Base-by-base conservation (phyloP, 2,888 invertebrate genomes). In the Temnothorax rugatulus region DNA sequence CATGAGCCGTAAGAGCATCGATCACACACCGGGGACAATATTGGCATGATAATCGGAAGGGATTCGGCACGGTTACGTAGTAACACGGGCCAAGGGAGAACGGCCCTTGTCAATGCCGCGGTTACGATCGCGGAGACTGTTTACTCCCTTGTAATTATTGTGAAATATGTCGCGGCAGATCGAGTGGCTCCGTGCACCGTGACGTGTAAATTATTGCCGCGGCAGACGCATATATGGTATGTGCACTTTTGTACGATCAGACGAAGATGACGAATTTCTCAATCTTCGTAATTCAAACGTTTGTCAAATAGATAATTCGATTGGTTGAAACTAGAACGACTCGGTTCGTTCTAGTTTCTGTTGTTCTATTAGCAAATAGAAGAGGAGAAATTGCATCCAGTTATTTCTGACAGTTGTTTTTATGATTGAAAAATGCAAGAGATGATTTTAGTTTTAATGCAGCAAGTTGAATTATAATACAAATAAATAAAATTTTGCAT, bases 21-120 rank as follows among this genome's bases (percentile, higher is more conserved):
- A 93, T 93, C 93, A 93, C 90, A 87, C 90, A 87, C 88, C 86
- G 87, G 87, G 91, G 90, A 92, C 91, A 93, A 93, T 93, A 93
- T 93, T 93, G 93, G 91, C 92, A 92, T 85, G 92, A 93, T 92
- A 92, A 93, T 93, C 91, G 91, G 89, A 90, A 91, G 90, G 91
- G 91, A 92, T 93, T 92, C 92, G 90, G 89, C 84, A 90, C 87
- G 90, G 90, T 90, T 86, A 86, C 86, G 87, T 86, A 83, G 88
- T 77, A 83, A 84, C 86, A 88, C 76, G 82, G 76, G 47, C 74
- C 73, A 34, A 81, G 85, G 77, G 77, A 74, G 66, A 59, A 82
- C 63, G 66, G 84, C 69, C 52, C 71, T 81, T 77, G 59, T 63
- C 83, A 71, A 73, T 89, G 81, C 73, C 84, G 68, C 84, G 87